Percentiles rank a stretch among this genome's conserved stretches.
Evolutionary conservation across 2,888 invertebrate genomes (phyloP).

Genomic region (Aplocera efformata): DNA sequence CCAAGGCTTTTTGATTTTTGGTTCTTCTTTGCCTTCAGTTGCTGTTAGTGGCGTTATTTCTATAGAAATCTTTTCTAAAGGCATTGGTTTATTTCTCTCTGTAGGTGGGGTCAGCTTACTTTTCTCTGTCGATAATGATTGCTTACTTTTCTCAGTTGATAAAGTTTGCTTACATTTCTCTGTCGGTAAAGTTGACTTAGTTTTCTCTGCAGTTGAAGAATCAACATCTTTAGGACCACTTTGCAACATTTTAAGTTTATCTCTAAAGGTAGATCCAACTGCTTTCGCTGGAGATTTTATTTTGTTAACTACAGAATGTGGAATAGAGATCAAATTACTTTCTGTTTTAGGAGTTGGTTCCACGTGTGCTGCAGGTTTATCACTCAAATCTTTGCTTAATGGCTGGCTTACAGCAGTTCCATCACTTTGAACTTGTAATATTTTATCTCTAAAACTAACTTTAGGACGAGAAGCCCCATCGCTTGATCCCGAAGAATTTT

Average conservation of each 20-base stretch:
- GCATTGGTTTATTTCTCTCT: conserved; percentile 52
- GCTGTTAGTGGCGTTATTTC: conserved; percentile 55
- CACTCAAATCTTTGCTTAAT: conserved; percentile 60
- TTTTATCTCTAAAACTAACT: conserved; percentile 83
- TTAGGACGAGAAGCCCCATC: conserved; percentile 73
- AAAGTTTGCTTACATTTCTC: conserved; percentile 50
- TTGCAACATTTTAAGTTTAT: conserved; percentile 73
- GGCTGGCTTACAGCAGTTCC: conserved; percentile 73
- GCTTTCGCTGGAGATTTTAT: conserved; percentile 76
- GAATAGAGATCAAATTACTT: conserved; percentile 70
- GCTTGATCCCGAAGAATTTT: conserved; percentile 72
- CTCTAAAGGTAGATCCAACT: conserved; percentile 70
- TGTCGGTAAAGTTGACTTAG: conserved; percentile 7
- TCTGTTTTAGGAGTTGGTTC: conserved; percentile 72
- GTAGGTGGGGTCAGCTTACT: conserved; percentile 33
- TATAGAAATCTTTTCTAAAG: conserved; percentile 49
- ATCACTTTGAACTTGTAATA: conserved; percentile 79
- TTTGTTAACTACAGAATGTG: conserved; percentile 76
- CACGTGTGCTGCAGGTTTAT: conserved; percentile 68
- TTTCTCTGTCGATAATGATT: conserved; percentile 41
- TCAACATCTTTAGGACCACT: conserved; percentile 59
- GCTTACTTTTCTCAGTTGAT: conserved; percentile 42
- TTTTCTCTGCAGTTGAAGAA: conserved; percentile 44
- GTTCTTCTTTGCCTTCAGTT: conserved; percentile 54
- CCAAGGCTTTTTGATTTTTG: conserved; percentile 84